Evolutionary conservation across 2,888 invertebrate genomes (phyloP).

Genomic region (Xylophagus ater): DNA sequence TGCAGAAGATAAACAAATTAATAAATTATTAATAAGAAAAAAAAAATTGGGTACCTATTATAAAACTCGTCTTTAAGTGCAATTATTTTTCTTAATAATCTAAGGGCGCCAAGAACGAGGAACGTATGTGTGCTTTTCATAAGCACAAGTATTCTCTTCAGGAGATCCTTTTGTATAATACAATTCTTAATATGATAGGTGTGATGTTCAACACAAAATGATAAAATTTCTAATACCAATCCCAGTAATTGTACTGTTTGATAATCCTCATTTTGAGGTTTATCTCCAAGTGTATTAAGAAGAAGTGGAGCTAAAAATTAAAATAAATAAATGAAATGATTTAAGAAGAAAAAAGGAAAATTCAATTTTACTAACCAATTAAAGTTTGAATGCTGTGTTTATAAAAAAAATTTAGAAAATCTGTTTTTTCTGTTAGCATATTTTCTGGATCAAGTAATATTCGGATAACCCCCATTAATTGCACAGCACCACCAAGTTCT

Average conservation of each 20-base stretch:
- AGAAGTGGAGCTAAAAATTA: slow-evolving; percentile 66
- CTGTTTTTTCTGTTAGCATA: slow-evolving; percentile 96
- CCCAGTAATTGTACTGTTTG: slow-evolving; percentile 92
- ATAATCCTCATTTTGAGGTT: slow-evolving; percentile 88
- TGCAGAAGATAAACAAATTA: slow-evolving; percentile 20
- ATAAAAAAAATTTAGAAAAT: slow-evolving; percentile 97
- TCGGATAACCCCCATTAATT: slow-evolving; percentile 88
- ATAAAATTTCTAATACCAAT: slow-evolving; percentile 86
- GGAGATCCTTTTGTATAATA: slow-evolving; percentile 90
- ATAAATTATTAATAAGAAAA: not conserved
- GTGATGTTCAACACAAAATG: slow-evolving; percentile 99
- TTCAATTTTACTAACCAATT: slow-evolving; percentile 50
- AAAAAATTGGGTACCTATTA: slow-evolving; percentile 44
- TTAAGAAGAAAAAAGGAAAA: slow-evolving; percentile 3
- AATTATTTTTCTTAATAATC: slow-evolving; percentile 94
- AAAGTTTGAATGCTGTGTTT: slow-evolving; percentile 95
- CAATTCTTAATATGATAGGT: slow-evolving; percentile 98
- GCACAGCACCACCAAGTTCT: slow-evolving; percentile 94
- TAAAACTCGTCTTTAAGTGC: slow-evolving; percentile 98
- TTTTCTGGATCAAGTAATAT: slow-evolving; percentile 94
- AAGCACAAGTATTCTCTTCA: slow-evolving; percentile 87
- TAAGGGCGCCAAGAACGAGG: slow-evolving; percentile 88
- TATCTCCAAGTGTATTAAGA: slow-evolving; percentile 82
- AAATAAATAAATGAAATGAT: slow-evolving; percentile 14
- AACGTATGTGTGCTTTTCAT: slow-evolving; percentile 97